Percentiles rank a stretch among this genome's conserved stretches.
Evolutionary conservation across 2,113 vertebrate genomes (phyloP).

Genomic region (Erinaceus europaeus): DNA sequence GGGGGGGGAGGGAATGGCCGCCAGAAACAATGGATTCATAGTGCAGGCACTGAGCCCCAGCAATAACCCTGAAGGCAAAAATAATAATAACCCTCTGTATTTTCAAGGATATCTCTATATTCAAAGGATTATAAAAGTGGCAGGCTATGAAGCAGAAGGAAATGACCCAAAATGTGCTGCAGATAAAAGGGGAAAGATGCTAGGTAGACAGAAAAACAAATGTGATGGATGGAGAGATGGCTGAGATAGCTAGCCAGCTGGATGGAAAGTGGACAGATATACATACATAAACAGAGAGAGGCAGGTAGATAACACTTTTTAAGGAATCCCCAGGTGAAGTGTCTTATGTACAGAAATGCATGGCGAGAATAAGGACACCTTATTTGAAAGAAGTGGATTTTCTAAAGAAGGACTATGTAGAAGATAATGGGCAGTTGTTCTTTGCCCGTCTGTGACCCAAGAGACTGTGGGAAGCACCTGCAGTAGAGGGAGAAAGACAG

Average conservation of each 20-base stretch:
- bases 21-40: too few relatives aligned
- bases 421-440: too few relatives aligned
- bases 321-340: not conserved
- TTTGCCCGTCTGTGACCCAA: too few relatives aligned
- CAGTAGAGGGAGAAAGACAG: not conserved
- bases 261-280: not conserved
- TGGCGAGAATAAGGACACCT: too few relatives aligned
- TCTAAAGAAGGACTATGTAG: not conserved
- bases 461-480: not conserved
- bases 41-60: too few relatives aligned
- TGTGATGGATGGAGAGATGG: too few relatives aligned
- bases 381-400: not conserved
- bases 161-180: too few relatives aligned
- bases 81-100: not conserved
- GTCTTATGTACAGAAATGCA: not conserved
- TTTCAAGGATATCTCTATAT: not conserved
- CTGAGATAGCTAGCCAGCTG: too few relatives aligned
- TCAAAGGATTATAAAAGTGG: not conserved
- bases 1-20: too few relatives aligned
- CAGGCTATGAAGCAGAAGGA: not conserved
- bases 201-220: too few relatives aligned
- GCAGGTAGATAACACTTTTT: not conserved
- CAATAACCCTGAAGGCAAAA: too few relatives aligned
- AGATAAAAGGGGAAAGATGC: not conserved
- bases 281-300: not conserved